Conservation (phyloP, 2,113 vertebrate species). For the Aptenodytes forsteri region DNA sequence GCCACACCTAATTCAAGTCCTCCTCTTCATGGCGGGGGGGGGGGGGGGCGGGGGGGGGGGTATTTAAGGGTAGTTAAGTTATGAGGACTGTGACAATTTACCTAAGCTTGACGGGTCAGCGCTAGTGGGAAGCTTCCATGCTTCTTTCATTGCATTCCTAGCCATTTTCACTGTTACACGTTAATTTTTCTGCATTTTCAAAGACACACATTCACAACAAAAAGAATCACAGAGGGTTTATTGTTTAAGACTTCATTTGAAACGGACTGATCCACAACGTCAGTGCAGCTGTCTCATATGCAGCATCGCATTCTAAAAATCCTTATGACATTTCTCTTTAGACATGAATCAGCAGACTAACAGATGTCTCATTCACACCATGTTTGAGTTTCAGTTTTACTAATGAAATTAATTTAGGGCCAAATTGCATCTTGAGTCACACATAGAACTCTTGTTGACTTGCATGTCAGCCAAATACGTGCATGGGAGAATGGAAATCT, state of each 20-base stretch:
- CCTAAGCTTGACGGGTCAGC: not conserved
- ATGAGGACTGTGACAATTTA: not conserved
- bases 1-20: not conserved
- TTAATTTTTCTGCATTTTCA: not conserved
- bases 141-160: not conserved
- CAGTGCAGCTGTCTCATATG: constrained; percentile 55
- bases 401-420: constrained; percentile 68
- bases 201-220: not conserved
- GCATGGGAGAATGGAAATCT: constrained; percentile 29
- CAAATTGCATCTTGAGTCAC: constrained; percentile 51
- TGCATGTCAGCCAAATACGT: constrained; percentile 17
- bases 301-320: constrained; percentile 47
- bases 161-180: not conserved
- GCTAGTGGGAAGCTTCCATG: not conserved
- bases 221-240: constrained; percentile 23
- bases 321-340: constrained; percentile 65
- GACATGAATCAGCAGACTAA: constrained; percentile 64
- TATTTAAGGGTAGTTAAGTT: not conserved
- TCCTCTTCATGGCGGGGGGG: not conserved
- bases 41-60: not conserved
- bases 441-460: constrained; percentile 47
- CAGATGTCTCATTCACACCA: constrained; percentile 72
- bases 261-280: constrained; percentile 35
- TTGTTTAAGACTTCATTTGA: constrained; percentile 20
- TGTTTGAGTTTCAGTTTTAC: constrained; percentile 62